Evolutionary conservation across 2,888 invertebrate species (phyloP).

Genomic region (Neria commutata): DNA sequence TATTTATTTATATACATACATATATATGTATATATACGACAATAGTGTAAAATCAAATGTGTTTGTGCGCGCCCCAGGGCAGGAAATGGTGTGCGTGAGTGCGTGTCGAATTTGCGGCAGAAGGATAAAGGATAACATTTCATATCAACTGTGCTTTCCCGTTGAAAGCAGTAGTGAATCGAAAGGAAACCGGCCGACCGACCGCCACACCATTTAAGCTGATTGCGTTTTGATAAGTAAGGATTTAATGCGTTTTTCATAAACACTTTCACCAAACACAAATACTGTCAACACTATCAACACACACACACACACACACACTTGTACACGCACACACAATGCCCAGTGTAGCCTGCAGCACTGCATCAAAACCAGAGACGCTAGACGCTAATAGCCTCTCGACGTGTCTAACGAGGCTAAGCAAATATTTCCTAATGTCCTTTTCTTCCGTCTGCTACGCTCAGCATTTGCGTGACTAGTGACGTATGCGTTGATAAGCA

Average conservation of each 20-base stretch:
- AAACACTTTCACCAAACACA: constrained; percentile 43
- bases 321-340: constrained; percentile 21
- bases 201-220: constrained; percentile 37
- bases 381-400: constrained; percentile 8
- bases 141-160: constrained; percentile 26
- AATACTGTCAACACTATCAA: background rate
- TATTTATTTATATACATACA: background rate
- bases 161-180: no score
- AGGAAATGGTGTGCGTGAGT: constrained; percentile 12
- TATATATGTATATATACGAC: no score
- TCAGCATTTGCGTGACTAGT: background rate
- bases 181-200: background rate
- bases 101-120: constrained; percentile 27
- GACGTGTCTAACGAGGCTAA: constrained; percentile 36
- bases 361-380: background rate
- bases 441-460: background rate
- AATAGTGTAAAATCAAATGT: background rate
- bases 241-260: constrained; percentile 52
- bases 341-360: constrained; percentile 14
- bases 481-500: constrained; percentile 3
- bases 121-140: constrained; percentile 26
- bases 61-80: background rate
- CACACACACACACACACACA: constrained; percentile 23
- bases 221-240: constrained; percentile 51
- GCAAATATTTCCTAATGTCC: constrained; percentile 33